Evolutionary conservation across 92 coral and sea anemone genomes (phyloP).

Genomic region (Phymanthus crucifer): DNA sequence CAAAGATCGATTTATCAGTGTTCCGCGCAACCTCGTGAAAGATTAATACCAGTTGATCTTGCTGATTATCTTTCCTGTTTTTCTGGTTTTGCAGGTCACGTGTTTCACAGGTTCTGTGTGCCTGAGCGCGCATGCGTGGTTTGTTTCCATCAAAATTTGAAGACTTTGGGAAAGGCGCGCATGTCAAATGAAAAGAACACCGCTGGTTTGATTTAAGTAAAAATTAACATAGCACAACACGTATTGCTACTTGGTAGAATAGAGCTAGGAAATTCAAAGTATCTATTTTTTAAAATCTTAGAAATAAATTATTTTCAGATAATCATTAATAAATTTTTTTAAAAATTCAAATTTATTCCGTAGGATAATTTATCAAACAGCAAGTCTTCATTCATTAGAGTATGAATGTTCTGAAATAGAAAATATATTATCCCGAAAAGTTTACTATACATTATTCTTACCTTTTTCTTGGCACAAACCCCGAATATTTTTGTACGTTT

Average conservation of each 20-base stretch:
- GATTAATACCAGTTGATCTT: neutral
- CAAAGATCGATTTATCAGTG: no score
- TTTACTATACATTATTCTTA: no score
- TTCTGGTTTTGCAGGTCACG: conserved; percentile 67
- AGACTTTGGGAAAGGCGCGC: conserved; percentile 44
- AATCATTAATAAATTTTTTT: neutral
- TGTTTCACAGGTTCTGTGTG: conserved; percentile 87
- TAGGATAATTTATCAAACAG: neutral
- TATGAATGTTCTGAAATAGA: no score
- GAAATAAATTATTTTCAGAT: neutral
- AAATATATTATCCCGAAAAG: no score
- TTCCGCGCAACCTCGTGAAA: no score
- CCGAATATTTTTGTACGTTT: neutral
- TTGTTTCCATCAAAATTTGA: conserved; percentile 73
- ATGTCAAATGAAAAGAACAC: neutral
- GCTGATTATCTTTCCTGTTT: neutral
- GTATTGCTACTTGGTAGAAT: neutral
- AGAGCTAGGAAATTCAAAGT: neutral
- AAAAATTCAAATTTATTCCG: neutral
- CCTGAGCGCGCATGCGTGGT: conserved; percentile 90
- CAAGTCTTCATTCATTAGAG: neutral
- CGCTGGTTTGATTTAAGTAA: neutral
- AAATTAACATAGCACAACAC: neutral
- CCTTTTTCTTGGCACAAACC: neutral
- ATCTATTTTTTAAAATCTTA: neutral